Evolutionary conservation across 2,888 invertebrate genomes (phyloP).

Genomic region (Leptinotarsa rubiginosa): DNA sequence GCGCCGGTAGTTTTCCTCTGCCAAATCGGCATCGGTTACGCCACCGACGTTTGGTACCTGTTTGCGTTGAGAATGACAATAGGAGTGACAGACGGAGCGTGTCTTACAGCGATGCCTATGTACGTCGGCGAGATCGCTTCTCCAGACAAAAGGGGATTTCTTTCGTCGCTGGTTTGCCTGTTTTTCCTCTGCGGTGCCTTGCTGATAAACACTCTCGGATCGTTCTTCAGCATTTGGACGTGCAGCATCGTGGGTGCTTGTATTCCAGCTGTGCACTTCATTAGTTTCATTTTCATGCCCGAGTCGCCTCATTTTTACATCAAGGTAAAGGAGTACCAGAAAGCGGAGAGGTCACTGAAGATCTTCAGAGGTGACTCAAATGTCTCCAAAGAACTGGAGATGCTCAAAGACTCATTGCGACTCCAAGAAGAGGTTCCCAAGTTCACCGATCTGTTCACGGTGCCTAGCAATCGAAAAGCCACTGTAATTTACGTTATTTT

Average conservation of each 20-base stretch:
- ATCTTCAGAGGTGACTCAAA: constrained; percentile 62
- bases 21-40: constrained; percentile 19
- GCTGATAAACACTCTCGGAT: constrained; percentile 70
- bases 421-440: constrained; percentile 54
- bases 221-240: constrained; percentile 65
- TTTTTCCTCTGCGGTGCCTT: constrained; percentile 71
- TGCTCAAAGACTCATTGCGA: constrained; percentile 45
- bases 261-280: constrained; percentile 66
- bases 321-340: constrained; percentile 63
- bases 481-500: constrained; percentile 43
- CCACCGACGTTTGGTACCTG: constrained; percentile 22
- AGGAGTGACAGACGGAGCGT: constrained; percentile 70
- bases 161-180: constrained; percentile 73
- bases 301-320: constrained; percentile 71
- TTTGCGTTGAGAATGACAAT: constrained; percentile 66
- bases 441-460: constrained; percentile 52
- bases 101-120: constrained; percentile 68
- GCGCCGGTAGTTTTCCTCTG: constrained; percentile 22
- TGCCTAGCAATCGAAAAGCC: constrained; percentile 53
- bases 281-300: constrained; percentile 69
- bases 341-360: constrained; percentile 67
- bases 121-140: constrained; percentile 74
- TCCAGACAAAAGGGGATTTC: constrained; percentile 70
- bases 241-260: constrained; percentile 67
- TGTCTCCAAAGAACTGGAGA: constrained; percentile 50